Percentiles rank a stretch among this genome's conserved stretches.
Conservation (phyloP, 2,113 vertebrate species). For the Podilymbus podiceps region DNA sequence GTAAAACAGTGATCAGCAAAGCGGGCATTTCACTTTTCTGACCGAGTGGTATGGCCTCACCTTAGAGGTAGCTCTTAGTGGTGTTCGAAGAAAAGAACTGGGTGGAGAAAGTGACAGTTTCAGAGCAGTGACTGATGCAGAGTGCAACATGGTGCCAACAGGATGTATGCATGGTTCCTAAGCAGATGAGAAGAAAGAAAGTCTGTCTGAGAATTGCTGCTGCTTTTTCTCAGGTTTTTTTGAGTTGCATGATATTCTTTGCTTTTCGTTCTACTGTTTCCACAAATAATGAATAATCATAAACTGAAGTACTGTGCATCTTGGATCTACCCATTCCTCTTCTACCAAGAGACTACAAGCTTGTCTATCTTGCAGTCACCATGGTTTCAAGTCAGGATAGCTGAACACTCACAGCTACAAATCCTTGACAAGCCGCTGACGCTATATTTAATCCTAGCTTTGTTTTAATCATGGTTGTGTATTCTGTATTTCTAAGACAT, state of each 20-base stretch:
- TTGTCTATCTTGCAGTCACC: neutral
- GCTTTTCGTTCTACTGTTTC: neutral
- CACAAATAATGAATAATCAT: neutral
- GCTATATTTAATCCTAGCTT: neutral
- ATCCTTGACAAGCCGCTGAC: neutral
- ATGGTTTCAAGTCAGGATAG: neutral
- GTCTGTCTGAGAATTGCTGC: neutral
- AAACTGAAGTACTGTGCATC: neutral
- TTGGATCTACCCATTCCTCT: neutral
- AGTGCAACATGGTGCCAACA: neutral
- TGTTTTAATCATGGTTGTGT: neutral
- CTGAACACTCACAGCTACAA: neutral
- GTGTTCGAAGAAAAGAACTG: neutral
- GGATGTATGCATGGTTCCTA: neutral
- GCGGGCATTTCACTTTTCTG: neutral
- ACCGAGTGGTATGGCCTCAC: neutral
- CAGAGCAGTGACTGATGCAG: neutral
- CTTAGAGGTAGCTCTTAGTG: neutral
- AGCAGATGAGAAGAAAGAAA: neutral
- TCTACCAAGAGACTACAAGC: neutral
- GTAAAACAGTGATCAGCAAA: neutral
- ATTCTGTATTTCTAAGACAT: neutral
- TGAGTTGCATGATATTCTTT: neutral
- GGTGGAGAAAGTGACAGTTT: neutral
- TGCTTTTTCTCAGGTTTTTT: neutral